A percentile compares a stretch with the other conserved stretches of the same genome.
Evolutionary conservation across 2,113 vertebrate species (phyloP).

Genomic region (Oxyruncus cristatus): DNA sequence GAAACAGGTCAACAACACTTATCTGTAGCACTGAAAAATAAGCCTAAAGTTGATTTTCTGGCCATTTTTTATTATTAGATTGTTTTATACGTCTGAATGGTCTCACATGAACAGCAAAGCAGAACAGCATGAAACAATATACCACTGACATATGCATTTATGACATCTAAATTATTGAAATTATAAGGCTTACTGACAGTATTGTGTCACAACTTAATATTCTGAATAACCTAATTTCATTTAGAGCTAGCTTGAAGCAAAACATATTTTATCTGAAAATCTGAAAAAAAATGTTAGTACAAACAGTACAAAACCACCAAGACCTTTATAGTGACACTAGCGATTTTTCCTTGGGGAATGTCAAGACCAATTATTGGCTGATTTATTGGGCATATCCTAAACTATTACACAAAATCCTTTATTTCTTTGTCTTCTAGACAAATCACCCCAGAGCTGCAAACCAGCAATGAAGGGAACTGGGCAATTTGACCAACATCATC

Average conservation of each 20-base stretch:
- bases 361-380: not conserved
- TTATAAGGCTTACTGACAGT: not conserved
- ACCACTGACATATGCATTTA: not conserved
- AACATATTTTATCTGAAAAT: not conserved
- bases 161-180: not conserved
- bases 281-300: not conserved
- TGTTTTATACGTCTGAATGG: not conserved
- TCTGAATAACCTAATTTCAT: not conserved
- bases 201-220: not conserved
- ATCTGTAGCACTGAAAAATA: not conserved
- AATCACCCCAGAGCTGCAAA: not conserved
- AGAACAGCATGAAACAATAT: not conserved
- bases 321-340: not conserved
- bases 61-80: not conserved
- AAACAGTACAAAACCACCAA: not conserved
- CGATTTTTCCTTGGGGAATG: not conserved
- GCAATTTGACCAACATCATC: not conserved
- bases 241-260: not conserved
- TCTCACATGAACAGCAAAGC: not conserved
- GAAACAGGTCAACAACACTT: not conserved
- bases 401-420: not conserved
- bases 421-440: conserved; percentile 51
- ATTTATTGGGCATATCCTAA: not conserved
- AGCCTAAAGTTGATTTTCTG: not conserved
- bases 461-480: not conserved